Base-by-base conservation (phyloP, 1,140 invertebrate genomes). In the Drosophila trapezifrons region DNA sequence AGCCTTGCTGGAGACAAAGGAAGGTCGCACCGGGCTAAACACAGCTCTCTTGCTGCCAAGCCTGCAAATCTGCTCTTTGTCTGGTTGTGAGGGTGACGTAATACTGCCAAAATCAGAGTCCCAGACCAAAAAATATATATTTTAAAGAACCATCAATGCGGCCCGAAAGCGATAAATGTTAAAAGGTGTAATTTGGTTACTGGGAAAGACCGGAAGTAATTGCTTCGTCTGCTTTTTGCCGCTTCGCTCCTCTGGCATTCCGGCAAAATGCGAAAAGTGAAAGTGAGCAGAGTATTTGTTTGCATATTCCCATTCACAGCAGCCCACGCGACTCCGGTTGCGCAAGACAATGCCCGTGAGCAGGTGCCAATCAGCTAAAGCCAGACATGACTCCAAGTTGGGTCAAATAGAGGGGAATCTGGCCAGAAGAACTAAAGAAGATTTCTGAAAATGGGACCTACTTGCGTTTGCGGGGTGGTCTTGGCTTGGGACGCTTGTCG, bases 211-310 rank as follows among this genome's bases (percentile, higher is more conserved):
- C 49, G 42, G 62, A 71, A 54, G 18, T 59, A 27, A 12, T n/a
- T 27, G 10, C 25, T n/a, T 4, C 6, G 22, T 7, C 22, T 56
- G 20, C 5, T 4, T 18, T 18, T 15, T 6, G 27, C 54, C 17
- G 4, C 3, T n/a, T 2, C 13, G 27, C 18, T 55, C n/a, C n/a
- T 42, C 40, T 25, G 40, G 18, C 29, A 17, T 27, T 51, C 3
- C 13, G 29, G 17, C 32, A 54, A 54, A 37, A 32, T 52, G 29
- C 15, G 22, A 52, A 71, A 71, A 73, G 65, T 52, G 70, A 73
- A 73, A 73, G 65, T 71, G 35, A 5, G 32, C 17, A 22, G 25
- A 51, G 38, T 38, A 27, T 32, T 58, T 35, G 54, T 38, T 58
- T 40, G 17, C n/a, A 49, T 58, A 42, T 59, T 32, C 18, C 25